Conservation (phyloP, 2,888 invertebrate genomes). For the Trissonchulus sp. region DNA sequence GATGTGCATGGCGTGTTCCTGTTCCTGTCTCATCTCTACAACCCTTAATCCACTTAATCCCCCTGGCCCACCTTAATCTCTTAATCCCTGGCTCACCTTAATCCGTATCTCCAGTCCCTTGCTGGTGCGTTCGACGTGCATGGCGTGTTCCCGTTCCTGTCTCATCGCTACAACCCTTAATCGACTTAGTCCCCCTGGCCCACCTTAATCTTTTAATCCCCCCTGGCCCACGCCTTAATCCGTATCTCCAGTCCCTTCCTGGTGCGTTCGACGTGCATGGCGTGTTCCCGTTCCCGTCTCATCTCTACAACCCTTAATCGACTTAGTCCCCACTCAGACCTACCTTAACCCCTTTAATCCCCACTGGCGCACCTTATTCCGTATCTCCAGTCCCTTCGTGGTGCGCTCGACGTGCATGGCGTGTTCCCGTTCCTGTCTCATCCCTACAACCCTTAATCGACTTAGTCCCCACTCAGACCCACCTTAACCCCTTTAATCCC, state of each 20-base stretch:
- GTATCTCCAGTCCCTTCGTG: slow-evolving; percentile 92
- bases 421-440: slow-evolving; percentile 98
- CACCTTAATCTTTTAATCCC: slow-evolving; percentile 5
- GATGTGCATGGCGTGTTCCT: slow-evolving; percentile 96
- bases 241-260: slow-evolving; percentile 95
- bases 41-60: too few relatives aligned
- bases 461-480: too few relatives aligned
- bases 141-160: slow-evolving; percentile 97
- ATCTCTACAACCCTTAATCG: too few relatives aligned
- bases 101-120: slow-evolving; percentile 95
- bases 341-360: too few relatives aligned
- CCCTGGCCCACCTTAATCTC: too few relatives aligned
- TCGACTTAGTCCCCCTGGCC: too few relatives aligned
- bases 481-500: too few relatives aligned
- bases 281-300: slow-evolving; percentile 97
- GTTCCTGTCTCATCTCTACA: slow-evolving; percentile 96
- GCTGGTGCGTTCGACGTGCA: slow-evolving; percentile 96
- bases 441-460: too few relatives aligned
- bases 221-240: slow-evolving; percentile 77
- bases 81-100: too few relatives aligned
- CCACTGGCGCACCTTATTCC: slow-evolving; percentile 76
- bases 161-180: slow-evolving; percentile 96
- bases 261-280: slow-evolving; percentile 95
- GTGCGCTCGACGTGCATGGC: slow-evolving; percentile 95
- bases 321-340: too few relatives aligned